A percentile compares a stretch with the other conserved stretches of the same genome.
phyloP scores from a whole-genome alignment of 2,888 invertebrate genomes.

The Drosophila austrosaltans region DNA sequence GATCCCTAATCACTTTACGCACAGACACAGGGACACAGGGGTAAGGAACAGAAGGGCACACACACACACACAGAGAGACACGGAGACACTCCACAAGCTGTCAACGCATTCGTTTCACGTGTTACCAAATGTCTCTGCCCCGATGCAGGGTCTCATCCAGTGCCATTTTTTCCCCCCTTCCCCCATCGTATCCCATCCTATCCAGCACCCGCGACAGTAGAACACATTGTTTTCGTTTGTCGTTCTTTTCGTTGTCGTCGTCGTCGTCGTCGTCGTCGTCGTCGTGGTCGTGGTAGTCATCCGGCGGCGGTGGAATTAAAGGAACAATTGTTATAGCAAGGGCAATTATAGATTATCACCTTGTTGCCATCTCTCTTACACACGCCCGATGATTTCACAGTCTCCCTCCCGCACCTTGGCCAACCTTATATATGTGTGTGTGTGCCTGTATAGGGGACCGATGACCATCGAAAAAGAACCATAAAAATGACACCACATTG shows the following conservation, averaged over 20 bases:
- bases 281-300: conserved; percentile 8
- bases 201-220: conserved; percentile 56
- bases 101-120: conserved; percentile 75
- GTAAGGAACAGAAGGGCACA: conserved; percentile 14
- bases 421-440: not conserved
- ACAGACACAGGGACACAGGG: conserved; percentile 7
- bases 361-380: conserved; percentile 39
- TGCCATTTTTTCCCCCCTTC: not conserved
- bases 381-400: conserved; percentile 7
- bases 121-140: conserved; percentile 68
- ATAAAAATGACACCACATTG: conserved; percentile 80
- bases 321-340: conserved; percentile 71
- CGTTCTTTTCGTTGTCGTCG: conserved; percentile 12
- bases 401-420: conserved; percentile 41
- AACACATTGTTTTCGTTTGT: conserved; percentile 48
- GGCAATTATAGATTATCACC: conserved; percentile 79
- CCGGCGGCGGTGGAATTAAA: conserved; percentile 69
- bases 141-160: conserved; percentile 2
- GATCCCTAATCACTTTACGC: conserved; percentile 69
- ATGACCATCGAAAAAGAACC: conserved; percentile 59
- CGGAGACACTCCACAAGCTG: conserved; percentile 60
- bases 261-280: conserved; percentile 21
- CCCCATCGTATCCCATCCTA: conserved; percentile 20
- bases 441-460: conserved; percentile 18
- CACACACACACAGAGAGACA: not conserved